Conservation (phyloP, 2,888 invertebrate species). For the Hypomecis punctinalis region DNA sequence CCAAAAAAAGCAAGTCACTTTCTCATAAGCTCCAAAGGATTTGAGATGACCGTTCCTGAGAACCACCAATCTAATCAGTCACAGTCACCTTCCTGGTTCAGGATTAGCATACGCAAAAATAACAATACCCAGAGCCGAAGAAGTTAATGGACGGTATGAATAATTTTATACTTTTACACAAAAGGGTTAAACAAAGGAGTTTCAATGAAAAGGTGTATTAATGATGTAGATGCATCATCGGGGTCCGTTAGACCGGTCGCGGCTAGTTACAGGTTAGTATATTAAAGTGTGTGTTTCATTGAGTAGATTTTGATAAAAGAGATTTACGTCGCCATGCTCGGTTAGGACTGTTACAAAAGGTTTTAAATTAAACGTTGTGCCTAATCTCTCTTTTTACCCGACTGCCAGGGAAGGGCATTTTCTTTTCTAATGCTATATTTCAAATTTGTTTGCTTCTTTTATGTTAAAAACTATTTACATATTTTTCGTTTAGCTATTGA, state of each 20-base stretch:
- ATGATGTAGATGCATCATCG: conserved; percentile 72
- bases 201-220: conserved; percentile 76
- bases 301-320: conserved; percentile 12
- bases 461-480: too few relatives aligned
- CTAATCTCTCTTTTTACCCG: neutral
- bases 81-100: conserved; percentile 65
- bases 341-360: conserved; percentile 10
- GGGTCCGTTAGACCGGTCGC: conserved; percentile 76
- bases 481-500: too few relatives aligned
- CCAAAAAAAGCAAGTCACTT: conserved; percentile 52
- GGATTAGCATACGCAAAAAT: conserved; percentile 77
- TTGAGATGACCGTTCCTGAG: conserved; percentile 68
- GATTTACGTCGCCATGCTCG: conserved; percentile 35
- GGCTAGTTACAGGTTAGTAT: conserved; percentile 48
- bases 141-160: conserved; percentile 76
- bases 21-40: conserved; percentile 59
- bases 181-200: conserved; percentile 79
- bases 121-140: conserved; percentile 72
- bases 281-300: conserved; percentile 41
- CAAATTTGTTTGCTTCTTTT: too few relatives aligned
- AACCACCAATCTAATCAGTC: conserved; percentile 75
- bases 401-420: too few relatives aligned
- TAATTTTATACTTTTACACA: conserved; percentile 67
- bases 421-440: too few relatives aligned
- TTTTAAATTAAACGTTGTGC: neutral